phyloP scores from a whole-genome alignment of 2,888 invertebrate genomes.

The Xestia xanthographa region DNA sequence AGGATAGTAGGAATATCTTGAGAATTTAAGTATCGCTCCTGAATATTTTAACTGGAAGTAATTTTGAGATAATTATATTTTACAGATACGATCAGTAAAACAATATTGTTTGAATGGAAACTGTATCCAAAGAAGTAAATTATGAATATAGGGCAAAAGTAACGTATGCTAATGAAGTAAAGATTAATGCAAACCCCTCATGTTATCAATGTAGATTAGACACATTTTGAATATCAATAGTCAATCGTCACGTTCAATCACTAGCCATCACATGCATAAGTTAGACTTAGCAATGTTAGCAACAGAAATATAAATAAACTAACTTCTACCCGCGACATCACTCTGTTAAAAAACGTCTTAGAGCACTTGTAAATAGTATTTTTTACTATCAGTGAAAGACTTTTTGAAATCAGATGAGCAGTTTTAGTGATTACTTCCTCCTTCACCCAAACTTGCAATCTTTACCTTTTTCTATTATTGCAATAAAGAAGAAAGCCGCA shows the following conservation, averaged over 20 bases:
- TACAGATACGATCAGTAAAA: constrained; percentile 15
- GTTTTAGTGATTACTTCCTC: neutral
- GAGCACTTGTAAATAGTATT: neutral
- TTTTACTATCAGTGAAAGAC: neutral
- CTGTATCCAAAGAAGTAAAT: constrained; percentile 4
- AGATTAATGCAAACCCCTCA: constrained; percentile 23
- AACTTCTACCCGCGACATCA: neutral
- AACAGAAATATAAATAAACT: neutral
- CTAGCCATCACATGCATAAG: neutral
- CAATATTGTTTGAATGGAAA: constrained; percentile 14
- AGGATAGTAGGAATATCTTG: constrained; percentile 51
- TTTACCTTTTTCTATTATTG: neutral
- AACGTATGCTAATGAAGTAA: constrained; percentile 1
- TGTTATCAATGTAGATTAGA: constrained; percentile 13
- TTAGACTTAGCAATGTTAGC: no score
- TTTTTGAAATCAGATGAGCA: neutral
- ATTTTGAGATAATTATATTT: constrained; percentile 36
- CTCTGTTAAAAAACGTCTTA: neutral
- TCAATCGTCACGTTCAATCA: neutral
- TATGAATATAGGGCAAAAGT: constrained; percentile 23
- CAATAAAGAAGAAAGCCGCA: neutral
- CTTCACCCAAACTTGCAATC: neutral
- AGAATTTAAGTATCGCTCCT: constrained; percentile 24
- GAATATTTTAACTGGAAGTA: constrained; percentile 54
- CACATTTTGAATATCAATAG: neutral